Base-by-base conservation (phyloP, 2,113 vertebrate species). In the Illadopsis cleaveri region DNA sequence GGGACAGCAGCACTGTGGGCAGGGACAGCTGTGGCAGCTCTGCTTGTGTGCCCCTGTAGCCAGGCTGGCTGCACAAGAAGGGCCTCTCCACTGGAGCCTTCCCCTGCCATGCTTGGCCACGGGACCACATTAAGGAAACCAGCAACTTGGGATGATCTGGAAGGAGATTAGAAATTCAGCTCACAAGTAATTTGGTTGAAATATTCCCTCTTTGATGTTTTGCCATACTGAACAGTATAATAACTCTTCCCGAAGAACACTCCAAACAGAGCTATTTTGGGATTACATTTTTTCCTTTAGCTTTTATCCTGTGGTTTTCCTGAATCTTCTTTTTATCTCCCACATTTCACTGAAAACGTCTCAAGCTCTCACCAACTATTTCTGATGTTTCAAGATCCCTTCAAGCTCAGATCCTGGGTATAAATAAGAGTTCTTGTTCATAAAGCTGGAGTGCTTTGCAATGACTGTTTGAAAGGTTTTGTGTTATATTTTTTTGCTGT, bases 231-330 rank as follows among this genome's bases (percentile, higher is more conserved):
- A 92, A 83, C 25, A 68, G 61, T 64, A 21, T 68, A 94, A 95
- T 76, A 93, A 89, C 50, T 93, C 75, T 92, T 91, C 89, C 70
- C 82, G 71, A 96, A 83, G 51, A 80, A 35, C 89, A 58, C 87
- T 93, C 89, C 87, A 89, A 94, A 91, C 81, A 90, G 71, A 93
- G 79, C 68, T 96, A 93, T 96, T 95, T 96, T 88, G 86, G 92
- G 93, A 95, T 97, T 92, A 81, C 76, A 86, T 89, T 93, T 87
- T 81, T 83, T 91, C 50, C 78, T 96, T 93, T 76, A 90, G 79
- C 82, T 96, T 95, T 93, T 82, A 94, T 94, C 90, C 90, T 92
- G 92, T 95, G 94, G 94, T 94, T 96, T 95, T 96, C 90, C 90
- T 95, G 72, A 83, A 81, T 94, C 82, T 79, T 91, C 87, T 89